Conservation (phyloP, 2,888 invertebrate genomes). For the Lamproptera curius region DNA sequence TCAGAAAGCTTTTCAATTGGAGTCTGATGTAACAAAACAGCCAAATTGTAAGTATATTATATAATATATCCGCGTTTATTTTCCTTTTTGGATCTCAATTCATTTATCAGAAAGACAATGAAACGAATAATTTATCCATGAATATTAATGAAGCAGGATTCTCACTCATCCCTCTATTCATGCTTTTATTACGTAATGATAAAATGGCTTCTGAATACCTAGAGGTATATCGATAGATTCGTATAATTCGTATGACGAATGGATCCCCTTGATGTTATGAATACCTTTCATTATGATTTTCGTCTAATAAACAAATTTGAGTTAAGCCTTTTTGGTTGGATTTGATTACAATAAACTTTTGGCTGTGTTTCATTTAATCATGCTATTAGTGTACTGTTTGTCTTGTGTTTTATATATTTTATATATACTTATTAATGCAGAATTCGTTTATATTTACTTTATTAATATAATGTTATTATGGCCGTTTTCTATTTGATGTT, state of each 20-base stretch:
- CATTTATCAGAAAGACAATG: constrained; percentile 59
- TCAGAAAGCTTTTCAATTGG: constrained; percentile 19
- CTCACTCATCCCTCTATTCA: constrained; percentile 53
- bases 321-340: too few species aligned
- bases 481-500: too few species aligned
- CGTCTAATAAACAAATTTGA: neutral
- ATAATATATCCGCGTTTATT: constrained; percentile 46
- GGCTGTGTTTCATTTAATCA: too few species aligned
- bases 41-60: constrained; percentile 41
- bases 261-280: constrained; percentile 5
- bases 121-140: constrained; percentile 66
- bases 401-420: too few species aligned
- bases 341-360: too few species aligned
- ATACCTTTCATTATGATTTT: neutral
- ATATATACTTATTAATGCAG: too few species aligned
- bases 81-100: constrained; percentile 53
- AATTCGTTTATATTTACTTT: too few species aligned
- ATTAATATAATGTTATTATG: too few species aligned
- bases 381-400: too few species aligned
- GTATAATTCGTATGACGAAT: constrained; percentile 34
- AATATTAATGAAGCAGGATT: constrained; percentile 68
- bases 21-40: constrained; percentile 31
- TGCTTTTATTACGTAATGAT: constrained; percentile 61
- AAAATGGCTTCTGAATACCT: constrained; percentile 48
- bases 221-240: constrained; percentile 46